Percentiles rank a stretch among this genome's conserved stretches.
These are phyloP conservation scores for Cloeon dipterum DNA, from an alignment of 2,888 invertebrate genomes.

Conservation along the genomic window DNA sequence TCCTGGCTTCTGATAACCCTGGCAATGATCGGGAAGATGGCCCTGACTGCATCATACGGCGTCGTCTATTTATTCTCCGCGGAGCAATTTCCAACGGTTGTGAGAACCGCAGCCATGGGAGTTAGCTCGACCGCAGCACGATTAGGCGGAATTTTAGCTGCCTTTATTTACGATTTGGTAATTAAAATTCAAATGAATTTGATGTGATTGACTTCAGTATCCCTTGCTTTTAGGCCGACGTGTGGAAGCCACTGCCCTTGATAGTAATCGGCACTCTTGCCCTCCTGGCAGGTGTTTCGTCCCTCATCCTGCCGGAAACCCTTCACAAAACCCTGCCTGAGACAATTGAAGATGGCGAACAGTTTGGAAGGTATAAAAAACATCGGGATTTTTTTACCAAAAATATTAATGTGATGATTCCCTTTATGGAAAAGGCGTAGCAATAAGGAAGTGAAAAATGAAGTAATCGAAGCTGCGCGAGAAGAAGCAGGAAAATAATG, in stretches of 20 bases:
- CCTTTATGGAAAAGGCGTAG: too few species aligned
- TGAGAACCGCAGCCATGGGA: constrained; percentile 37
- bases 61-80: constrained; percentile 49
- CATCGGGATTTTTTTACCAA: too few species aligned
- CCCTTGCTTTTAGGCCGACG: constrained; percentile 25
- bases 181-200: too few species aligned
- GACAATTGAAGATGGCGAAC: constrained; percentile 36
- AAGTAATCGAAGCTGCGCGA: too few species aligned
- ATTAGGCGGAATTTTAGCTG: constrained; percentile 35
- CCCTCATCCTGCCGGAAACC: constrained; percentile 39
- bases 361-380: constrained; percentile 37
- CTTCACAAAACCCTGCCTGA: constrained; percentile 37
- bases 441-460: too few species aligned
- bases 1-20: constrained; percentile 30
- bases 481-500: too few species aligned
- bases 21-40: constrained; percentile 47
- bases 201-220: too few species aligned
- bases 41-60: constrained; percentile 49
- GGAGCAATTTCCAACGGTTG: constrained; percentile 51
- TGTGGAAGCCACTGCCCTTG: constrained; percentile 32
- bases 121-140: constrained; percentile 36
- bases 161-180: constrained; percentile 30
- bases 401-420: too few species aligned
- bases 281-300: constrained; percentile 28
- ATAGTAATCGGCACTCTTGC: constrained; percentile 31